Conservation (phyloP, 2,888 invertebrate species). For the Heteromurus nitidus region DNA sequence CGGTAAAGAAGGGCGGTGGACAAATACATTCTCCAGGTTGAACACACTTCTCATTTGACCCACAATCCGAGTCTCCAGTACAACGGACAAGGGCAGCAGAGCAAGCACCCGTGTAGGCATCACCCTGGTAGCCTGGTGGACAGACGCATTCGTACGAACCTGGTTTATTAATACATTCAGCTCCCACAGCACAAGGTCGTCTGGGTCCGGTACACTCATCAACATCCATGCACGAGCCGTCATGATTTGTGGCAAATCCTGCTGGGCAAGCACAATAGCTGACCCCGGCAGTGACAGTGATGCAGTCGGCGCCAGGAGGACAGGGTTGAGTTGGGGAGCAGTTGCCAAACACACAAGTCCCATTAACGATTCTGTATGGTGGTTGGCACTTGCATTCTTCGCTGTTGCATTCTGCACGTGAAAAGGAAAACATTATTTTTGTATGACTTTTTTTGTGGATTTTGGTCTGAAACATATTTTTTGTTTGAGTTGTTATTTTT, state of each 20-base stretch:
- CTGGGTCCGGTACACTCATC: slow-evolving; percentile 88
- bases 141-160: slow-evolving; percentile 89
- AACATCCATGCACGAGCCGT: slow-evolving; percentile 90
- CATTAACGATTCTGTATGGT: slow-evolving; percentile 88
- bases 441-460: no score
- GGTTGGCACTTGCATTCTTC: slow-evolving; percentile 91
- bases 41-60: slow-evolving; percentile 90
- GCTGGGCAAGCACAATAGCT: slow-evolving; percentile 95
- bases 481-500: not conserved
- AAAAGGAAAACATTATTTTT: slow-evolving; percentile 12
- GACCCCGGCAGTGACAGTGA: slow-evolving; percentile 90
- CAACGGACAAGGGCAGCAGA: slow-evolving; percentile 89
- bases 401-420: slow-evolving; percentile 82
- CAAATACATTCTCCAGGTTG: slow-evolving; percentile 94
- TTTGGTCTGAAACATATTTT: slow-evolving; percentile 12
- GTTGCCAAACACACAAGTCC: slow-evolving; percentile 89
- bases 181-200: slow-evolving; percentile 85
- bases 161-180: slow-evolving; percentile 87
- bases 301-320: slow-evolving; percentile 91
- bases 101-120: slow-evolving; percentile 80
- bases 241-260: slow-evolving; percentile 85
- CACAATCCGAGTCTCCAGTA: slow-evolving; percentile 88
- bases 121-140: slow-evolving; percentile 80
- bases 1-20: slow-evolving; percentile 91
- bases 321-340: slow-evolving; percentile 88